phyloP scores from a whole-genome alignment of 1,140 invertebrate genomes.

The Holotrichia oblita region DNA sequence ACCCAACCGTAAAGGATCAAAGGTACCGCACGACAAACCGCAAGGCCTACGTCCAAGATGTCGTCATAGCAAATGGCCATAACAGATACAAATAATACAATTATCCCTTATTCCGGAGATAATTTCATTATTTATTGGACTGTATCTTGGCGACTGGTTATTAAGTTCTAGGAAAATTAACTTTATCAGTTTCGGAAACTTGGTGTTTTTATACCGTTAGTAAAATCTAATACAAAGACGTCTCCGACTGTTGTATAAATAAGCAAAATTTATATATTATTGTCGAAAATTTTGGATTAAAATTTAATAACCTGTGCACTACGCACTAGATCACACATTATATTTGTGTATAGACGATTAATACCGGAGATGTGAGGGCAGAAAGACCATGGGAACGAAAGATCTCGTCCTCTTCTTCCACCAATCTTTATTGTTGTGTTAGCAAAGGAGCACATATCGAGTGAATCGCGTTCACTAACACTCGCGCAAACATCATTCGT shows the following conservation, averaged over 20 bases:
- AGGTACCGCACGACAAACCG: constrained; percentile 4
- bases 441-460: too few species aligned
- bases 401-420: neutral
- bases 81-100: neutral
- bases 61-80: neutral
- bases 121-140: neutral
- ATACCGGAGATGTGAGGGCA: neutral
- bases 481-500: neutral
- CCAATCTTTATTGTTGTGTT: neutral
- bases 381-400: constrained; percentile 11
- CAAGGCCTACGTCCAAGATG: neutral
- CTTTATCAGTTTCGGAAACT: neutral
- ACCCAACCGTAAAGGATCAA: constrained; percentile 4
- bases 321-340: neutral
- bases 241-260: too few species aligned
- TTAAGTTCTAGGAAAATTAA: neutral
- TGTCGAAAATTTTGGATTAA: too few species aligned
- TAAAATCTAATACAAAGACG: too few species aligned
- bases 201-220: too few species aligned
- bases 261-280: too few species aligned
- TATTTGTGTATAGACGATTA: too few species aligned
- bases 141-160: neutral
- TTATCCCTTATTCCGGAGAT: too few species aligned
- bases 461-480: neutral
- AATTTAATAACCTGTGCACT: too few species aligned